These are phyloP conservation scores for Oxyruncus cristatus DNA, from an alignment of 2,113 vertebrate species.

Conservation along the genomic window DNA sequence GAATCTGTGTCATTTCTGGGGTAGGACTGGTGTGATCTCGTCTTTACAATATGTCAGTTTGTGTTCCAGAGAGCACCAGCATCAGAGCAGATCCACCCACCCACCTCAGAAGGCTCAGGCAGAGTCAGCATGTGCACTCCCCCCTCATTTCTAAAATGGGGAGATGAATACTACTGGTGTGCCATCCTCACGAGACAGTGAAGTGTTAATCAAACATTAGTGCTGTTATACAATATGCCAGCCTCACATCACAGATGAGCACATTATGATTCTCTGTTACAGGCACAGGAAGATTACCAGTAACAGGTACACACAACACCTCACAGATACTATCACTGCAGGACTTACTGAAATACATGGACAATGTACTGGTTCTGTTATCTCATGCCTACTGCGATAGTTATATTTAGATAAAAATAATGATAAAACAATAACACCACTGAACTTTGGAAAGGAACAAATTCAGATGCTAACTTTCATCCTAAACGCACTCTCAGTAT, in stretches of 20 bases:
- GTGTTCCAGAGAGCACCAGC: not conserved
- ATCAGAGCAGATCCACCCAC: not conserved
- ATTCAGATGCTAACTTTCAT: not conserved
- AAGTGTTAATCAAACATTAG: not conserved
- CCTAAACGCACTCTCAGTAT: not conserved
- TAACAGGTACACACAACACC: not conserved
- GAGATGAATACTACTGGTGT: not conserved
- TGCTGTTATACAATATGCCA: not conserved
- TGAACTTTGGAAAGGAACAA: not conserved
- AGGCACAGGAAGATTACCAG: not conserved
- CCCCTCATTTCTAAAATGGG: not conserved
- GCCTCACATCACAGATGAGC: not conserved
- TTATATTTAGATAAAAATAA: not conserved
- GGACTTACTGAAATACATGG: not conserved
- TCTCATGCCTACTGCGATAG: not conserved
- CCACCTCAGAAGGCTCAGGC: fast-evolving
- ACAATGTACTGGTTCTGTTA: fast-evolving
- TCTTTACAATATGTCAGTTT: not conserved
- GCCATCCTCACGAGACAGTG: not conserved
- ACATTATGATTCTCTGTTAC: not conserved
- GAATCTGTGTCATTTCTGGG: not conserved
- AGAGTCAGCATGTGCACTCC: not conserved
- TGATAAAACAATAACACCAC: not conserved
- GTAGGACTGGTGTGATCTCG: not conserved
- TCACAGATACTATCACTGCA: not conserved